Base-by-base conservation (phyloP, 2,113 vertebrate species). In the Ammodytes marinus region DNA sequence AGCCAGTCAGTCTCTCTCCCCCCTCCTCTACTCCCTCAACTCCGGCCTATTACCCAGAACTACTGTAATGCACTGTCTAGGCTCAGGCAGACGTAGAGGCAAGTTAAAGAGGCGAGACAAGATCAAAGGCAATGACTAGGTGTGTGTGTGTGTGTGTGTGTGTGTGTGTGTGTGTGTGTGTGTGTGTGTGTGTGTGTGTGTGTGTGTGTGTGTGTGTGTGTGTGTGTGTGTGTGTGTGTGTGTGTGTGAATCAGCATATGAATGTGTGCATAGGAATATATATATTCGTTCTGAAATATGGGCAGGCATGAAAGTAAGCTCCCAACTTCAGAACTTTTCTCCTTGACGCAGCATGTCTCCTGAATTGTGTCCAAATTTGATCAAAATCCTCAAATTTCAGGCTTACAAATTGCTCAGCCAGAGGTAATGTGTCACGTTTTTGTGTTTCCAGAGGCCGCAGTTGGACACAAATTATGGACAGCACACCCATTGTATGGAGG, bases 41-140 rank as follows among this genome's bases (percentile, higher is more conserved):
- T 85, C 54, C 79, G 76, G 73, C 64, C 86, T 87, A 89, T 93
- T 93, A 90, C 86, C 73, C 74, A 76, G 69, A 83, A 83, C 83
- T 69, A 67, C 83, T 74, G 78, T n/a, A 58, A 71, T 80, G 76
- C 27, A 42, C 72, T 75, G 86, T 80, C 72, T 91, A 83, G 74
- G 10, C 77, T 85, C 69, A 85, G 3, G 67, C 87, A 83, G 80
- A 82, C 79, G 50, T 0, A 42, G 77, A 71, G 45, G 67, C 58
- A 61, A 73, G 77, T 82, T 79, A 88, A 54, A 59, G 75, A 66
- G 45, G 3, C 46, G 8, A 79, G 59, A 83, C 79, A 58, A 55
- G 78, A 84, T 86, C 83, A 82, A 79, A 84, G 60, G 75, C 47
- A 65, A 61, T 67, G 53, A 75, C 53, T 64, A 4, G 63, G 13